Evolutionary conservation across 2,888 invertebrate species (phyloP), one percentile per base, ranked within the genome.

Genomic region (Melipona bicolor): DNA sequence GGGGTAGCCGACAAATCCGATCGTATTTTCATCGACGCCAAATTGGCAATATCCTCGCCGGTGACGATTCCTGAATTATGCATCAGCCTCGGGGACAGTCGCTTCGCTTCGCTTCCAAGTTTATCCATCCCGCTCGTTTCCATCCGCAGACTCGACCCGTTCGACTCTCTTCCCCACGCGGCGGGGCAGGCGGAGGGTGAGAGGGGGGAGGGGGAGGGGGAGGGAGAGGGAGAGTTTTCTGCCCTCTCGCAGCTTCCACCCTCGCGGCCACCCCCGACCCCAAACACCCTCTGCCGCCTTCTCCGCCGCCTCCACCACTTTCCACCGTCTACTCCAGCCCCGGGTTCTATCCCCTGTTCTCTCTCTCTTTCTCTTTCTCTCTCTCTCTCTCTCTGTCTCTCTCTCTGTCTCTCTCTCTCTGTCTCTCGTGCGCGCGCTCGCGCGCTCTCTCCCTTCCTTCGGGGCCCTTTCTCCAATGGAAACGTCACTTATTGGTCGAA

Each of bases 21-120:
- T 94, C 94, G 93, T 93, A 94, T 94, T 94, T 94, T 94, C 94
- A 94, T 94, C 94, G 94, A 93, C 94, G 94, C 93, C 94, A 94
- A 94, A 94, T 94, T 94, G 94, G 94, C 94, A 94, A 94, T 94
- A 94, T 94, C 94, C 94, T 94, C 92, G 94, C 92, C 93, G 92
- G 93, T 94, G 94, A 94, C 94, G 93, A 94, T 94, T 94, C 92
- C 91, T 94, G 94, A 94, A 94, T 94, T 94, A 94, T 94, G 94
- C 94, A 94, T 94, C 92, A 94, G 90, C 92, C 93, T 90, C 91
- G 91, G 93, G 92, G 94, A 94, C 93, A 92, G 92, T 93, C 94
- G 94, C 94, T 94, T 94, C 94, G 92, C 92, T 91, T 93, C 94
- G 93, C 94, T 94, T 94, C 94, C 92, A 94, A 94, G 94, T 94